Evolutionary conservation across 2,113 vertebrate species (phyloP).

Genomic region (Epinephelus cyanopodus): DNA sequence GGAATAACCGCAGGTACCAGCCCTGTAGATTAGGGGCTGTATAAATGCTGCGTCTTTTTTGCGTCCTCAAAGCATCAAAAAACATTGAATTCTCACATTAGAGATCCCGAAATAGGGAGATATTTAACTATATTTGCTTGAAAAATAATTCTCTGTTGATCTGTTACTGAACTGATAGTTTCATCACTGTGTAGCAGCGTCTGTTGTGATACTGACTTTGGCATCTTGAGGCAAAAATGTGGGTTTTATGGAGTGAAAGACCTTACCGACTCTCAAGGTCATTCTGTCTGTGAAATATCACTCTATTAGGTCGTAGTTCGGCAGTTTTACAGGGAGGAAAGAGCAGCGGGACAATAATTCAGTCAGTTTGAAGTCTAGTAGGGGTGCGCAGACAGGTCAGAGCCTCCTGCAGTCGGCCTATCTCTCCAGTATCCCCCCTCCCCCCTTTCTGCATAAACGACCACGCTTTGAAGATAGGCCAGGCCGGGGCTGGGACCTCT

Average conservation of each 20-base stretch:
- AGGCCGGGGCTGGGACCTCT: conserved; percentile 24
- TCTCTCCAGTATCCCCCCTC: conserved; percentile 2
- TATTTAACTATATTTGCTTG: neutral
- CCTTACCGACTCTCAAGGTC: conserved; percentile 53
- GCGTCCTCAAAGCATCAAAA: no score
- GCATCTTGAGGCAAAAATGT: neutral
- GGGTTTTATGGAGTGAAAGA: neutral
- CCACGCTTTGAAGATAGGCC: conserved; percentile 69
- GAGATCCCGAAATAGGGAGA: no score
- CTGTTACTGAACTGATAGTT: neutral
- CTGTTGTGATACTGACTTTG: neutral
- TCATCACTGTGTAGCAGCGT: neutral
- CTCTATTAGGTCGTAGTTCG: conserved; percentile 39
- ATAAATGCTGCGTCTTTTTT: no score
- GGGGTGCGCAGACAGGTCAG: conserved; percentile 61
- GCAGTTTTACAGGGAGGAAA: conserved; percentile 36
- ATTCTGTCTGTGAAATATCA: conserved; percentile 36
- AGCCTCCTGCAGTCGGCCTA: conserved; percentile 47
- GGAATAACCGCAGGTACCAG: no score
- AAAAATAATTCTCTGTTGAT: neutral
- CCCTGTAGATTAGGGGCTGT: no score
- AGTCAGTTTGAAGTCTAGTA: conserved; percentile 44
- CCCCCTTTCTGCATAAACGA: conserved; percentile 9
- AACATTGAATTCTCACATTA: no score
- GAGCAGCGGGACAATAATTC: conserved; percentile 39